These are phyloP conservation scores for Trachelus iudaicus DNA, from an alignment of 2,888 invertebrate species.

Conservation along the genomic window DNA sequence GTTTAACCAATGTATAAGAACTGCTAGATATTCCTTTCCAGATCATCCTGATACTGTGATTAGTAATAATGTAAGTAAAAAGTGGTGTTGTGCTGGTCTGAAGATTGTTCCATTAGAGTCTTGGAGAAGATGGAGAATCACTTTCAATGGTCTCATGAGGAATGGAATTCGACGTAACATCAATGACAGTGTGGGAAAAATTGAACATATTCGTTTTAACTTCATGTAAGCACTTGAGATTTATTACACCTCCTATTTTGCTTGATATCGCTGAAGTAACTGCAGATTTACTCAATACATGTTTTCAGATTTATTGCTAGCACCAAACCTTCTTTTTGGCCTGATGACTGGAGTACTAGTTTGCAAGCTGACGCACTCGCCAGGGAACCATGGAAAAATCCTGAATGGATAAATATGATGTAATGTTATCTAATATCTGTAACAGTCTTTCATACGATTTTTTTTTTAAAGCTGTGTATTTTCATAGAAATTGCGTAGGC, in stretches of 20 bases:
- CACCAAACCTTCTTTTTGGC: constrained; percentile 66
- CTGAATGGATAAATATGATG: constrained; percentile 70
- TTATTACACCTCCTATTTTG: no score
- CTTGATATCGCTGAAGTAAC: neutral
- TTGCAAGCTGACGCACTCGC: constrained; percentile 71
- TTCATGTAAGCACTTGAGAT: constrained; percentile 72
- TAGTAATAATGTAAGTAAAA: constrained; percentile 63
- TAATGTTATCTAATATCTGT: constrained; percentile 42
- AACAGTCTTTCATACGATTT: neutral
- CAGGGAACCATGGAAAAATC: constrained; percentile 70
- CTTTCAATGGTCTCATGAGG: constrained; percentile 77
- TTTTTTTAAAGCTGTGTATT: constrained; percentile 1
- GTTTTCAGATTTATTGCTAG: constrained; percentile 70
- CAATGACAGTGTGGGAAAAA: constrained; percentile 41
- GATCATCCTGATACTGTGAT: constrained; percentile 70
- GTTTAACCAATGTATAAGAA: neutral
- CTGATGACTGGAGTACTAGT: constrained; percentile 69
- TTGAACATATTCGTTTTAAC: constrained; percentile 69
- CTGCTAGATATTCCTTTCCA: constrained; percentile 40
- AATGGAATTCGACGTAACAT: constrained; percentile 63
- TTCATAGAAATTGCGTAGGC: constrained; percentile 61
- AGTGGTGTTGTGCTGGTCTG: constrained; percentile 73
- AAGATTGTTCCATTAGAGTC: constrained; percentile 74
- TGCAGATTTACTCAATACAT: constrained; percentile 6
- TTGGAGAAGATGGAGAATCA: constrained; percentile 72